Evolutionary conservation across 2,797 vertebrate genomes (phyloP).

Genomic region (Clarias platycephalus): DNA sequence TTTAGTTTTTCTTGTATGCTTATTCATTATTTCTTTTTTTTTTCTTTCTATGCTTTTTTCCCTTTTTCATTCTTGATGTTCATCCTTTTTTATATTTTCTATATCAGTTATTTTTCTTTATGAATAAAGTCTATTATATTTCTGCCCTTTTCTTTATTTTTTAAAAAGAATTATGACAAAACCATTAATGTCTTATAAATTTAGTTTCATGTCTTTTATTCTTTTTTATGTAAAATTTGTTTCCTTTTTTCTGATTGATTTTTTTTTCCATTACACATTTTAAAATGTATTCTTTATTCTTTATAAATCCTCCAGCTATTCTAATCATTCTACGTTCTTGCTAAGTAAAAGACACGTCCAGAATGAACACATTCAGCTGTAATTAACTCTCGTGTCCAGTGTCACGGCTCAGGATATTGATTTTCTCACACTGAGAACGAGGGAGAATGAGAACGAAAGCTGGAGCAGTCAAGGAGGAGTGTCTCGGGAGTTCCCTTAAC

Average conservation of each 20-base stretch:
- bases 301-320: not conserved
- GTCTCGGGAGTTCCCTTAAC: conserved; percentile 19
- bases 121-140: not conserved
- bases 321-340: not conserved
- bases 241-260: not conserved
- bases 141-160: not conserved
- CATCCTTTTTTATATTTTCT: not conserved
- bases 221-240: not conserved
- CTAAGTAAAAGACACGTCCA: not conserved
- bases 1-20: too few relatives aligned
- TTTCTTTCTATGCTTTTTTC: not conserved
- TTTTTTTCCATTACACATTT: not conserved
- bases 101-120: not conserved
- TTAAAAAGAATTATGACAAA: not conserved
- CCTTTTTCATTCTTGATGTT: not conserved
- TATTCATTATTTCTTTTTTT: not conserved
- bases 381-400: conserved; percentile 46
- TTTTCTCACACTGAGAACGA: conserved; percentile 17
- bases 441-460: not conserved
- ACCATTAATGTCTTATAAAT: not conserved
- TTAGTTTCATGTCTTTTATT: not conserved
- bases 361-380: conserved; percentile 40
- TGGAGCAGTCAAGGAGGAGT: conserved; percentile 31
- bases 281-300: not conserved
- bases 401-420: conserved; percentile 44